Conservation (phyloP, 2,113 vertebrate genomes). For the Myrmophylax atrothorax region DNA sequence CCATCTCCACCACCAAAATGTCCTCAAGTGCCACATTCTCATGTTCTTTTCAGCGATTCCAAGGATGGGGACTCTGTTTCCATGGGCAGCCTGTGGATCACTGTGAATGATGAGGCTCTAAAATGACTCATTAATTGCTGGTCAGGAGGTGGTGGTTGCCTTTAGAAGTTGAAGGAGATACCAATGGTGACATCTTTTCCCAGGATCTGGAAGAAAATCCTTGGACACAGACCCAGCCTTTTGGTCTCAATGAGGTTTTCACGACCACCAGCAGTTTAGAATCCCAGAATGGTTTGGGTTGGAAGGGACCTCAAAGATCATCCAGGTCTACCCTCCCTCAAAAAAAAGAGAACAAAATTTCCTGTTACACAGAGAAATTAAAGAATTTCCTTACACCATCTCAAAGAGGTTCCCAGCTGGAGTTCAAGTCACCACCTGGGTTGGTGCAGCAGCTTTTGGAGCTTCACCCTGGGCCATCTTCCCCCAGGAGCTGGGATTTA, state of each 20-base stretch:
- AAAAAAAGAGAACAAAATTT: not conserved
- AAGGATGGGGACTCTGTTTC: not conserved
- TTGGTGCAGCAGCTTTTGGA: not conserved
- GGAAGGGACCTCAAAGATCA: not conserved
- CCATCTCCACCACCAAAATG: not conserved
- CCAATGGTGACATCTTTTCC: not conserved
- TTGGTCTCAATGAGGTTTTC: not conserved
- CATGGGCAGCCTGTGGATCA: not conserved
- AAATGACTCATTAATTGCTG: not conserved
- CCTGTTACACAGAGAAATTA: accelerated
- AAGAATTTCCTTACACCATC: not conserved
- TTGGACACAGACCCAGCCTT: accelerated
- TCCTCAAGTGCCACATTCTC: not conserved
- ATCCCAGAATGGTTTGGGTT: not conserved
- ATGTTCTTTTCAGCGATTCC: not conserved
- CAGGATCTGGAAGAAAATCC: not conserved
- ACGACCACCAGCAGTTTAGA: not conserved
- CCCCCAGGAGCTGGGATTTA: not conserved
- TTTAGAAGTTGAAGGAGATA: not conserved
- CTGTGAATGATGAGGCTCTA: not conserved
- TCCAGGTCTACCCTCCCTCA: not conserved
- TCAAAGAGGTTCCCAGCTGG: not conserved
- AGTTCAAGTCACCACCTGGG: not conserved
- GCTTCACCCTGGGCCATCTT: not conserved
- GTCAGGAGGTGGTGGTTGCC: not conserved